Evolutionary conservation across 2,888 invertebrate genomes (phyloP).

Genomic region (Erebia epiphron): DNA sequence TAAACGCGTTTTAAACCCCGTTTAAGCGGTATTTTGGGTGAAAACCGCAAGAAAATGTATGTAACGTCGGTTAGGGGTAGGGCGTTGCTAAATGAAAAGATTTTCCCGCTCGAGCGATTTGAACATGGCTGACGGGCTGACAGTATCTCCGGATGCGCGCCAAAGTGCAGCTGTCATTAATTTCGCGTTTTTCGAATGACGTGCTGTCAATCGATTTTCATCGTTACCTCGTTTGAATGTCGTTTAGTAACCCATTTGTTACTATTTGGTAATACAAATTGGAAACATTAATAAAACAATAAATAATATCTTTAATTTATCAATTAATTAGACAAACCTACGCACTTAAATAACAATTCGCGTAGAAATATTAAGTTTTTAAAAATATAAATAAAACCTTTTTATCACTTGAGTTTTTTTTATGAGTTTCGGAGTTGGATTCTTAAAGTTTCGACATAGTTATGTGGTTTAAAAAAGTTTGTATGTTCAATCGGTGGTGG

Average conservation of each 20-base stretch:
- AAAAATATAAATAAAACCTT: too few relatives aligned
- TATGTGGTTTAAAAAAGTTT: conserved; percentile 3
- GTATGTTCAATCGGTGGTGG: background rate
- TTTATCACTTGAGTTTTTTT: background rate
- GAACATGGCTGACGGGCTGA: conserved; percentile 77
- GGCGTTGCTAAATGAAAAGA: conserved; percentile 79
- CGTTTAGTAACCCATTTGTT: conserved; percentile 11
- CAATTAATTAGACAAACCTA: background rate
- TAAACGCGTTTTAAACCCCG: conserved; percentile 78
- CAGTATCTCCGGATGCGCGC: conserved; percentile 71
- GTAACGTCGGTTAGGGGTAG: conserved; percentile 75
- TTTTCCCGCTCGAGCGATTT: conserved; percentile 75
- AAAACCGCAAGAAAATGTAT: conserved; percentile 82
- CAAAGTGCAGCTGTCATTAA: conserved; percentile 62
- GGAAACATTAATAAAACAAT: background rate
- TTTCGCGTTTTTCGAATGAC: conserved; percentile 39
- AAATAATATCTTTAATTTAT: background rate
- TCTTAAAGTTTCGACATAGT: background rate
- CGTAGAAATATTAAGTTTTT: background rate
- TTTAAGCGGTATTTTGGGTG: conserved; percentile 82
- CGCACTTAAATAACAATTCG: background rate
- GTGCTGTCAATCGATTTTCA: conserved; percentile 37
- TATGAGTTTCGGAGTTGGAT: background rate
- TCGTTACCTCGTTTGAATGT: conserved; percentile 19
- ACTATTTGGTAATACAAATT: background rate